A percentile compares a stretch with the other conserved stretches of the same genome.
Evolutionary conservation across 2,888 invertebrate species (phyloP).

Genomic region (Agelastica alni): DNA sequence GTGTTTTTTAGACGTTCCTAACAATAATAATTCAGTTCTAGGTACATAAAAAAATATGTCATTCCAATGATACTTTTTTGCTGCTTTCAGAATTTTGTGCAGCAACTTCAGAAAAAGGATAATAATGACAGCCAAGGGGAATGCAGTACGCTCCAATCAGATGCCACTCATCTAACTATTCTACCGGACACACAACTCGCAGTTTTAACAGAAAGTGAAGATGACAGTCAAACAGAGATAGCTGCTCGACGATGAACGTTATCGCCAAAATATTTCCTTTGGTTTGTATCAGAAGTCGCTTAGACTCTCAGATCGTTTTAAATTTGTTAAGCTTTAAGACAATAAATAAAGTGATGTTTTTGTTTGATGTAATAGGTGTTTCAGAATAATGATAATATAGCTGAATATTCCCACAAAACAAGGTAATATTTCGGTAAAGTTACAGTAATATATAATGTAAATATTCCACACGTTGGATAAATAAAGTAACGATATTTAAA

Average conservation of each 20-base stretch:
- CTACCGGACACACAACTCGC: slow-evolving; percentile 68
- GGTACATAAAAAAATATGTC: too few species aligned
- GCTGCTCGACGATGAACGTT: slow-evolving; percentile 45
- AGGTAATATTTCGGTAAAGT: neutral
- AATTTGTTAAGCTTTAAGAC: slow-evolving; percentile 33
- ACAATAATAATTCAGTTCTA: too few species aligned
- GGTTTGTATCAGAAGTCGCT: slow-evolving; percentile 16
- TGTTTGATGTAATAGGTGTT: slow-evolving; percentile 26
- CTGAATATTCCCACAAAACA: slow-evolving; percentile 15
- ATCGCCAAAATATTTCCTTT: neutral
- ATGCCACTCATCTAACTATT: slow-evolving; percentile 76
- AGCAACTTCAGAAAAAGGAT: slow-evolving; percentile 76
- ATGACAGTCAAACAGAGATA: slow-evolving; percentile 57
- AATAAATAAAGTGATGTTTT: slow-evolving; percentile 27
- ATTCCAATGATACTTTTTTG: neutral
- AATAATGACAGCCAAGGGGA: slow-evolving; percentile 63
- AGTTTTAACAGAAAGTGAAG: slow-evolving; percentile 65
- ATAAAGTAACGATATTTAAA: too few species aligned
- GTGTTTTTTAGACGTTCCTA: too few species aligned
- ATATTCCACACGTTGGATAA: too few species aligned
- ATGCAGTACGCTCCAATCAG: slow-evolving; percentile 76
- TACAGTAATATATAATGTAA: too few species aligned
- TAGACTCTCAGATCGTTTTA: slow-evolving; percentile 21
- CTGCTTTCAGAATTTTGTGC: slow-evolving; percentile 71
- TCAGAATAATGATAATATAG: slow-evolving; percentile 12